A percentile compares a stretch with the other conserved stretches of the same genome.
phyloP scores from a whole-genome alignment of 2,888 invertebrate genomes.

The Lasius fuliginosus region DNA sequence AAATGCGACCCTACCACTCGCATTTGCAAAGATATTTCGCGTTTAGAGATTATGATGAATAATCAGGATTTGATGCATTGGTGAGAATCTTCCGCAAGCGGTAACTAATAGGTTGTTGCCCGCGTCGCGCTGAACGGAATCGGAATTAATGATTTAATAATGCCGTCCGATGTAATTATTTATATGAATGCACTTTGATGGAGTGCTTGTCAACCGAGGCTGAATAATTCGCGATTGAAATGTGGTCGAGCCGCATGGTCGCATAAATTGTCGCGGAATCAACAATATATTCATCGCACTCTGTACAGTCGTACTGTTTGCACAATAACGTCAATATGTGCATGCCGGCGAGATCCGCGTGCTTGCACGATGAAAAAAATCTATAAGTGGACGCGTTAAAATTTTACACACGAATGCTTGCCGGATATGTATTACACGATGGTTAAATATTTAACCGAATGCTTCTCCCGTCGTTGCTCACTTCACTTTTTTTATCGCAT shows the following conservation, averaged over 20 bases:
- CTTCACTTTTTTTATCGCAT: constrained; percentile 37
- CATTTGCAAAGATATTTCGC: constrained; percentile 6
- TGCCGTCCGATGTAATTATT: constrained; percentile 81
- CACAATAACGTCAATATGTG: constrained; percentile 76
- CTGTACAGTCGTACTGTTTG: constrained; percentile 71
- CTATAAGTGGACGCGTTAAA: constrained; percentile 57
- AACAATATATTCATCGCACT: constrained; percentile 82
- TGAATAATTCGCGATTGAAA: constrained; percentile 82
- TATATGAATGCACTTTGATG: constrained; percentile 82
- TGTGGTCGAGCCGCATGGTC: constrained; percentile 75
- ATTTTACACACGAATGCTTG: constrained; percentile 47
- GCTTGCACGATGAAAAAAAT: constrained; percentile 58
- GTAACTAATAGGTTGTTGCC: constrained; percentile 77
- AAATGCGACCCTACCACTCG: not conserved
- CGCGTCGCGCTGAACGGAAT: constrained; percentile 68
- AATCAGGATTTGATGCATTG: constrained; percentile 69
- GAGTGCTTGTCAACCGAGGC: constrained; percentile 78
- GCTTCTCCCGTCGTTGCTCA: constrained; percentile 37
- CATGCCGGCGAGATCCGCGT: constrained; percentile 64
- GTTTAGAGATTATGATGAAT: constrained; percentile 64
- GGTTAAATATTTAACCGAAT: constrained; percentile 52
- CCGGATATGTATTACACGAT: constrained; percentile 40
- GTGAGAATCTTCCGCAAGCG: constrained; percentile 60
- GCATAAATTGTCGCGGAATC: constrained; percentile 81
- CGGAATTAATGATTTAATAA: constrained; percentile 81